These are phyloP conservation scores for Temnothorax rugatulus DNA, from an alignment of 2,888 invertebrate species.

Conservation along the genomic window DNA sequence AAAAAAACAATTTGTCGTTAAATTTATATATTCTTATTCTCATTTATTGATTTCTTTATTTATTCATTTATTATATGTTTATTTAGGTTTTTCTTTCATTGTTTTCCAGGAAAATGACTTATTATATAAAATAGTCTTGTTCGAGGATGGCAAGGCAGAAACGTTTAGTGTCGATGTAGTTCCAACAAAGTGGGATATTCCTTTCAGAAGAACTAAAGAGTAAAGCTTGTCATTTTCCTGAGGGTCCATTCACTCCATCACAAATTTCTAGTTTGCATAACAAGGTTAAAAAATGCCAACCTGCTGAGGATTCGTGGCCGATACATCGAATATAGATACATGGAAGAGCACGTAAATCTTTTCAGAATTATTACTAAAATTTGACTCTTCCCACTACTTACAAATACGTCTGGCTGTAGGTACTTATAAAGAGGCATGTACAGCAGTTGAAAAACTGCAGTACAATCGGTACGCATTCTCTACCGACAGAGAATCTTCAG, in stretches of 20 bases:
- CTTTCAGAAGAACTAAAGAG: not conserved
- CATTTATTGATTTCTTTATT: slow-evolving; percentile 1
- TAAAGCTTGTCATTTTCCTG: slow-evolving; percentile 8
- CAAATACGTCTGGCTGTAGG: not conserved
- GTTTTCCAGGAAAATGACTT: not conserved
- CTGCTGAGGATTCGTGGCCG: not conserved
- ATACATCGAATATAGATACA: not conserved
- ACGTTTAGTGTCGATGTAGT: not conserved
- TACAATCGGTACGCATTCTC: slow-evolving; percentile 5
- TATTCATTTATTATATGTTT: too few species aligned
- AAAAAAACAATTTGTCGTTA: slow-evolving; percentile 4
- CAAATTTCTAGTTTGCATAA: slow-evolving; percentile 6
- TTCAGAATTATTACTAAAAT: slow-evolving; percentile 8
- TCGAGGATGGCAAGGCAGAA: not conserved
- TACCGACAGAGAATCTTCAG: slow-evolving; percentile 1
- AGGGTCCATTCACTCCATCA: not conserved
- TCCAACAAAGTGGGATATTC: not conserved
- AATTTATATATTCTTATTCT: not conserved
- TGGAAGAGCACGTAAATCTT: not conserved
- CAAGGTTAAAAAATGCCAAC: not conserved
- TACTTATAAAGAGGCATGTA: slow-evolving; percentile 6
- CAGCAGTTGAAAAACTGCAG: not conserved
- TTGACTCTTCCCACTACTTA: not conserved
- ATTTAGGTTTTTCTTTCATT: not conserved
- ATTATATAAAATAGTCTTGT: slow-evolving; percentile 8